A percentile compares a stretch with the other conserved stretches of the same genome.
phyloP scores from a whole-genome alignment of 1,140 invertebrate genomes.

The Ganaspis sp. region DNA sequence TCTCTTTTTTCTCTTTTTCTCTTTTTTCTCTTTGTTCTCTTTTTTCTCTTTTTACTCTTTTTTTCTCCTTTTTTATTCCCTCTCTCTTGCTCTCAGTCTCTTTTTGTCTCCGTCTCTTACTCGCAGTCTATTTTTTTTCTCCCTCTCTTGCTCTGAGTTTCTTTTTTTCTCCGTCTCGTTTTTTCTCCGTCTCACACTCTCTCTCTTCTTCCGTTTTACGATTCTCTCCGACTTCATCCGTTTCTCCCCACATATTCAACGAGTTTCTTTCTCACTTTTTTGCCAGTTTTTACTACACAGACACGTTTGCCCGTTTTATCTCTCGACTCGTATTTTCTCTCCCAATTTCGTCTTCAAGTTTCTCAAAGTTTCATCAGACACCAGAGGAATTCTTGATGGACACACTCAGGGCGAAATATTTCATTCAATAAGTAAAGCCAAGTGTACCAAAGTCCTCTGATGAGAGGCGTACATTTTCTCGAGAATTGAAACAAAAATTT shows the following conservation, averaged over 20 bases:
- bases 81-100: neutral
- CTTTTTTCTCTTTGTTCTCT: neutral
- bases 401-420: neutral
- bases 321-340: neutral
- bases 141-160: neutral
- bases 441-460: neutral
- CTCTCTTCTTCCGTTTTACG: conserved; percentile 31
- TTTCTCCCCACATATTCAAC: neutral
- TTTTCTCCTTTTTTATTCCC: conserved; percentile 40
- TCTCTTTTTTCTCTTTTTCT: conserved; percentile 12
- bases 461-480: too few relatives aligned
- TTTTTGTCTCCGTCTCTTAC: conserved; percentile 8
- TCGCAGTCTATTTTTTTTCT: conserved; percentile 20
- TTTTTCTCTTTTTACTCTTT: too few relatives aligned
- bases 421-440: neutral
- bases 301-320: neutral
- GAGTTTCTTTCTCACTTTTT: neutral
- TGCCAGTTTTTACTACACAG: neutral
- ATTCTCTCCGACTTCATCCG: neutral
- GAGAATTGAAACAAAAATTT: too few relatives aligned
- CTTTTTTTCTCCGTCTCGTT: neutral
- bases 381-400: conserved; percentile 3
- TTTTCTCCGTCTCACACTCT: conserved; percentile 2
- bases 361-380: conserved; percentile 13
- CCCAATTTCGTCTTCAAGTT: conserved; percentile 1